phyloP scores from a whole-genome alignment of 2,888 invertebrate species.

The Taphrorychus bicolor region DNA sequence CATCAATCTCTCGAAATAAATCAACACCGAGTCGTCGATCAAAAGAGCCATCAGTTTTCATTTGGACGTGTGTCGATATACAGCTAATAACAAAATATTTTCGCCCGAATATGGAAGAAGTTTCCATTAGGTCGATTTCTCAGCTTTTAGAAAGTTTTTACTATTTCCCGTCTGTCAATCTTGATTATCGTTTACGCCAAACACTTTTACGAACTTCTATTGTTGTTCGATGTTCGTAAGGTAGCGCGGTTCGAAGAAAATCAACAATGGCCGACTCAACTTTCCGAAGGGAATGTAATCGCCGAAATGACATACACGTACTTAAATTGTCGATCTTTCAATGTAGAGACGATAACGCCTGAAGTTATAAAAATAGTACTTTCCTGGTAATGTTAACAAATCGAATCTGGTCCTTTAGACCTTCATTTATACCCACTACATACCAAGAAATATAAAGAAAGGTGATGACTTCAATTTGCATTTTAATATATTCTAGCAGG shows the following conservation, averaged over 20 bases:
- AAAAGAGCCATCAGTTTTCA: conserved; percentile 40
- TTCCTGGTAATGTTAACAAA: too few species aligned
- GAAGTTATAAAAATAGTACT: too few species aligned
- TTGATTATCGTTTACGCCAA: conserved; percentile 16
- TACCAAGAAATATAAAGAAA: too few species aligned
- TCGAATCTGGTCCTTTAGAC: too few species aligned
- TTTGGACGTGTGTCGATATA: conserved; percentile 36
- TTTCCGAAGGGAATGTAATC: background rate
- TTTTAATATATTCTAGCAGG: too few species aligned
- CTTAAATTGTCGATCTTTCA: background rate
- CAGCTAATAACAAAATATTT: conserved; percentile 39
- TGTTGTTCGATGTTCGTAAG: background rate
- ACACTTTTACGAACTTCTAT: conserved; percentile 10
- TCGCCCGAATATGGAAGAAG: conserved; percentile 30
- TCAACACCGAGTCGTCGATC: conserved; percentile 35
- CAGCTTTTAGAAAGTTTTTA: conserved; percentile 29
- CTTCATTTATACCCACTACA: too few species aligned
- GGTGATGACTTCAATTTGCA: too few species aligned
- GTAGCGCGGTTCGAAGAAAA: background rate
- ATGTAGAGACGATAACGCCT: too few species aligned
- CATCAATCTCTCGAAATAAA: conserved; percentile 39
- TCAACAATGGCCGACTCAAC: conserved; percentile 2
- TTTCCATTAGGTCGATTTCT: conserved; percentile 29
- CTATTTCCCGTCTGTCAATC: conserved; percentile 29
- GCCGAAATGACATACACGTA: background rate